Evolutionary conservation across 2,113 vertebrate species (phyloP), one percentile per base, ranked within the genome.

Genomic region (Pleuronectes platessa): DNA sequence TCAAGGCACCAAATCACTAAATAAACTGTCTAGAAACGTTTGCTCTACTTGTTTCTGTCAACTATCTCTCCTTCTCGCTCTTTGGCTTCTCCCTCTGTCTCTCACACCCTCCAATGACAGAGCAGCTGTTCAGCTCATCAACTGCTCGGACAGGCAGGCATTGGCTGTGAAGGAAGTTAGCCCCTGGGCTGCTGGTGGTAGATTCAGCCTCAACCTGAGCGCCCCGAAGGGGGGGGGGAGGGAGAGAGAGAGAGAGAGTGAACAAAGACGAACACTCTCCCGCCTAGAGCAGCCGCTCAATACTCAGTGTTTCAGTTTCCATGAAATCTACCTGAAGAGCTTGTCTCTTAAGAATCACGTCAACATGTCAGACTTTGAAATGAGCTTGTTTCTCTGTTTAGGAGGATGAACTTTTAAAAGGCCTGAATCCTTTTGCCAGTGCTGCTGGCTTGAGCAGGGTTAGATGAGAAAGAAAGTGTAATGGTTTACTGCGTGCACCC

Each of bases 51-150:
- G 51, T n/a, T 3, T 10, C 51, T 12, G 9, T 24, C 23, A 58
- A 27, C 54, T 1, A 24, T 5, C 21, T 51, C 17, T 23, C 10
- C 9, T 62, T 1, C 18, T 67, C 45, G 71, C n/a, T 74, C 51
- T 66, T 14, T 79, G n/a, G 49, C 70, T 27, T 58, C 49, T 72
- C 59, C 8, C 58, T 77, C 58, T 20, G 21, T 71, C 64, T 71
- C 49, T 58, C 63, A 76, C 64, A 27, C 72, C 72, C 60, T 82
- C 18, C 26, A 24, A 68, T 5, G 18, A 68, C 69, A 23, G 75
- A 74, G 68, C 91, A 92, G 89, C 90, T 92, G 88, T 83, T 89
- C 74, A 61, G 74, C 77, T 87, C 74, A 72, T 91, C 91, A 92
- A 86, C 54, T 58, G 45, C 70, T 84, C 55, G 64, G 84, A 89